A percentile compares a stretch with the other conserved stretches of the same genome.
Conservation (phyloP, 2,113 vertebrate genomes). For the Eudyptes chrysolophus region DNA sequence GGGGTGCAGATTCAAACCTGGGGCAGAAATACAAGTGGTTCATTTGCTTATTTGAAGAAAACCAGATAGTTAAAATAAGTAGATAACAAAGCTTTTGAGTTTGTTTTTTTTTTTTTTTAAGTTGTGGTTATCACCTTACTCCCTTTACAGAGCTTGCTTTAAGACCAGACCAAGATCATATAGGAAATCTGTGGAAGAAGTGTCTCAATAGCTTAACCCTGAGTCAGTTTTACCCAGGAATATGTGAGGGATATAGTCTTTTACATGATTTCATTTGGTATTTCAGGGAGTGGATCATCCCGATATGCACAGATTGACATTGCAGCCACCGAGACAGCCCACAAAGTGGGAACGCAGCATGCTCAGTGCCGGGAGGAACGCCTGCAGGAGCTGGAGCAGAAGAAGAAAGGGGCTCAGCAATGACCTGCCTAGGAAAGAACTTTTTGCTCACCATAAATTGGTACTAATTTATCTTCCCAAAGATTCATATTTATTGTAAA, state of each 20-base stretch:
- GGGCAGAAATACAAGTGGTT: not conserved
- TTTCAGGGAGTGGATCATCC: constrained; percentile 76
- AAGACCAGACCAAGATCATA: not conserved
- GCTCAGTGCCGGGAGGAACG: constrained; percentile 80
- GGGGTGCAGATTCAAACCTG: not conserved
- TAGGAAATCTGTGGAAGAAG: not conserved
- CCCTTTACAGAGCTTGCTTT: not conserved
- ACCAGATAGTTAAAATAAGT: not conserved
- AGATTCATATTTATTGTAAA: not conserved
- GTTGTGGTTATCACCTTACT: not conserved
- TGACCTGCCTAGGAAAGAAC: constrained; percentile 50
- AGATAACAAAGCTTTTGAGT: not conserved
- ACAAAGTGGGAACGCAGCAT: constrained; percentile 81
- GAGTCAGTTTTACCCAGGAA: not conserved
- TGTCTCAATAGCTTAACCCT: not conserved
- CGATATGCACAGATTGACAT: constrained; percentile 85
- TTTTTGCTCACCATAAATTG: not conserved
- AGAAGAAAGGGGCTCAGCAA: constrained; percentile 68
- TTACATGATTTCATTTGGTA: not conserved
- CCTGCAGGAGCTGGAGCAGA: constrained; percentile 80
- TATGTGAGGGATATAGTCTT: rapidly evolving
- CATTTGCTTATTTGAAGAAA: not conserved
- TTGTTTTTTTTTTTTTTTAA: not conserved
- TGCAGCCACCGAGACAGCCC: constrained; percentile 81
- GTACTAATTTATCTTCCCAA: not conserved